Percentiles rank a stretch among this genome's conserved stretches.
These are phyloP conservation scores for Tetraneura akinire DNA, from an alignment of 1,140 invertebrate species.

Conservation along the genomic window DNA sequence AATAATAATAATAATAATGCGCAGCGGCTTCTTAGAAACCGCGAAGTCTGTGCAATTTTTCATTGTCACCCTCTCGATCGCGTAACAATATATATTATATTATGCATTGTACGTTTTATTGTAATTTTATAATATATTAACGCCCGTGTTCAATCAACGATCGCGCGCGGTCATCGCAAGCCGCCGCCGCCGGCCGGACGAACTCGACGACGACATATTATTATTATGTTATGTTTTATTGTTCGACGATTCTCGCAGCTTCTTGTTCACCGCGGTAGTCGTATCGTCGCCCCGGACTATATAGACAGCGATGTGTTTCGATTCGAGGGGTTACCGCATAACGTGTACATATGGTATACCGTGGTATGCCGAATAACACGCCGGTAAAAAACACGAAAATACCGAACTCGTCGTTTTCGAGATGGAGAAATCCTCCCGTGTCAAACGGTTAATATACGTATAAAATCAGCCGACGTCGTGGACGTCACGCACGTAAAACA, in stretches of 20 bases:
- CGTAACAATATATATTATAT: background rate
- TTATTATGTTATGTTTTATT: no score
- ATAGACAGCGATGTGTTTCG: no score
- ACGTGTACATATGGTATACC: no score
- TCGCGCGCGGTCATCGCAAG: no score
- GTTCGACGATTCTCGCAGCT: background rate
- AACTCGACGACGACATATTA: no score
- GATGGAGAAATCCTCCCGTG: background rate
- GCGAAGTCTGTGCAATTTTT: slow-evolving; percentile 11
- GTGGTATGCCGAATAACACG: background rate
- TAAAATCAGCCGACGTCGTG: background rate
- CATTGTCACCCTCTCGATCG: background rate
- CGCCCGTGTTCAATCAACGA: no score
- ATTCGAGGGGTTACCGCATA: background rate
- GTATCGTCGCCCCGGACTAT: no score
- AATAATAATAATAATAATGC: no score
- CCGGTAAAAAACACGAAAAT: no score
- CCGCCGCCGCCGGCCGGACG: no score
- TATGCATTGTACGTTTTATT: background rate
- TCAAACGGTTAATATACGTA: slow-evolving; percentile 30
- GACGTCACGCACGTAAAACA: slow-evolving; percentile 16
- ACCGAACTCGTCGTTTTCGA: no score
- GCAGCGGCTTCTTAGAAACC: background rate
- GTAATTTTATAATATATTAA: no score
- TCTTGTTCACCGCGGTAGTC: background rate